phyloP scores from a whole-genome alignment of 2,888 invertebrate species.

The Lamellibrachia columna region DNA sequence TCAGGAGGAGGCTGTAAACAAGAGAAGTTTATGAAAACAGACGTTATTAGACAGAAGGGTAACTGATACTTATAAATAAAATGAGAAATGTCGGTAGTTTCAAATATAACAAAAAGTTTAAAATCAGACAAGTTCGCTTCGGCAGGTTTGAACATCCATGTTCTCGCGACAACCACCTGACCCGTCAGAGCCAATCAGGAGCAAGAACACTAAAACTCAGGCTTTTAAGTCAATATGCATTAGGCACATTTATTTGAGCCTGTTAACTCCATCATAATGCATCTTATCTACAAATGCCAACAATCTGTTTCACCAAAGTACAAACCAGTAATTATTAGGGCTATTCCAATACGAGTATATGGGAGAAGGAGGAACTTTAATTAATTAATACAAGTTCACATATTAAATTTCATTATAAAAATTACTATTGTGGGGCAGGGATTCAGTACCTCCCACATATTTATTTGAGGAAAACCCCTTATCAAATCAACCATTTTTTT shows the following conservation, averaged over 20 bases:
- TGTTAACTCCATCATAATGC: neutral
- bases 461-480: no score
- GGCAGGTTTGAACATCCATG: conserved; percentile 6
- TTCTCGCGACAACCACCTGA: neutral
- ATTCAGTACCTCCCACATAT: no score
- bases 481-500: no score
- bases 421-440: no score
- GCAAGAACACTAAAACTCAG: conserved; percentile 6
- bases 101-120: neutral
- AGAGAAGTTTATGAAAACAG: neutral
- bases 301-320: neutral
- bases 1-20: conserved; percentile 29
- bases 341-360: neutral
- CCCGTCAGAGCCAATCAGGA: conserved; percentile 6
- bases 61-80: neutral
- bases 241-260: neutral
- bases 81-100: neutral
- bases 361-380: no score
- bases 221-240: neutral
- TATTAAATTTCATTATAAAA: no score
- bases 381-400: no score
- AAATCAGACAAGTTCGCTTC: neutral
- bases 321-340: neutral
- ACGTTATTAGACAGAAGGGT: neutral
- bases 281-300: neutral